These are phyloP conservation scores for Apogon talboti DNA, from an alignment of 2,797 vertebrate species.

Conservation along the genomic window DNA sequence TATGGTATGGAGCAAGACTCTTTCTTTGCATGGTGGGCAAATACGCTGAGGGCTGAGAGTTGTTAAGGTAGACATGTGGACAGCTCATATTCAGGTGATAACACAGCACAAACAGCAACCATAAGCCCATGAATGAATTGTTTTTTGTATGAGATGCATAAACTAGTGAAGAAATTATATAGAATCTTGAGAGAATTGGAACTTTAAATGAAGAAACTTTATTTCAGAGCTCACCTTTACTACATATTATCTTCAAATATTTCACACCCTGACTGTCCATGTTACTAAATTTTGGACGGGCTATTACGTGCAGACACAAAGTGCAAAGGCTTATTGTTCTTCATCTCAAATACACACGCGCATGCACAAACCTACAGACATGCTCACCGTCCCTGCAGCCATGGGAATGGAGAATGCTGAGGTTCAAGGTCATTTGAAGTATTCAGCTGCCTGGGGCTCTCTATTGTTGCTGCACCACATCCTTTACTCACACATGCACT, in stretches of 20 bases:
- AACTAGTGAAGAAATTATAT: no score
- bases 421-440: slow-evolving; percentile 90
- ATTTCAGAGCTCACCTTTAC: not conserved
- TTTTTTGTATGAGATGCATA: no score
- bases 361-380: slow-evolving; percentile 61
- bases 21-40: slow-evolving; percentile 59
- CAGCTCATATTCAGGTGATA: slow-evolving; percentile 17
- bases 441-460: slow-evolving; percentile 86
- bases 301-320: slow-evolving; percentile 39
- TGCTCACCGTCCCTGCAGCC: slow-evolving; percentile 79
- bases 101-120: slow-evolving; percentile 3
- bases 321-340: slow-evolving; percentile 54
- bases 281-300: slow-evolving; percentile 21
- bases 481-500: slow-evolving; percentile 67
- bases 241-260: slow-evolving; percentile 11
- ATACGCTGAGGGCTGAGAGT: slow-evolving; percentile 24
- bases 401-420: slow-evolving; percentile 85
- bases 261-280: slow-evolving; percentile 6
- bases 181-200: not conserved
- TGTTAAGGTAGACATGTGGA: not conserved
- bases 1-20: slow-evolving; percentile 45
- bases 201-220: not conserved
- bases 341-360: slow-evolving; percentile 51
- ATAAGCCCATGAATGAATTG: no score
- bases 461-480: slow-evolving; percentile 82